These are phyloP conservation scores for Oostethus manadensis DNA, from an alignment of 2,113 vertebrate species.

Conservation along the genomic window DNA sequence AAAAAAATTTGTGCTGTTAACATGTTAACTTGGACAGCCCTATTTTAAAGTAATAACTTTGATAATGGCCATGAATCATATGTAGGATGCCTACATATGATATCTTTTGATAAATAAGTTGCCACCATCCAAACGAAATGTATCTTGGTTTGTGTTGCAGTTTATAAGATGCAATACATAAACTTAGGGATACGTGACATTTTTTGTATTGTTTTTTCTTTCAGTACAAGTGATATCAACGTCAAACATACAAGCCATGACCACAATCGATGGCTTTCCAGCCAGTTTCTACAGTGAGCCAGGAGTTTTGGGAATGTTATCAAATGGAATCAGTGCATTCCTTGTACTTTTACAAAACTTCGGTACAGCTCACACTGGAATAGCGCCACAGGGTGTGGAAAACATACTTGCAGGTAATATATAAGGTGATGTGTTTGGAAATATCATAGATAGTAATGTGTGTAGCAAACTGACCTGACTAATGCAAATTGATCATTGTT, in stretches of 20 bases:
- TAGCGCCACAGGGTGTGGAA: conserved; percentile 65
- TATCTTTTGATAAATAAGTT: too few relatives aligned
- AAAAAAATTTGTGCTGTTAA: too few relatives aligned
- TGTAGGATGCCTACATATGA: too few relatives aligned
- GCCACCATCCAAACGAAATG: too few relatives aligned
- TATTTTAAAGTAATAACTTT: too few relatives aligned
- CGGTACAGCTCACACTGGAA: conserved; percentile 57
- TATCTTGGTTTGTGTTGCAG: too few relatives aligned
- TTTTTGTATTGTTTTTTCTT: background rate
- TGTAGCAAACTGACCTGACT: background rate
- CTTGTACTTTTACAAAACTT: conserved; percentile 84
- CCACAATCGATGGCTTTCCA: conserved; percentile 72
- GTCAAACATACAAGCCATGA: conserved; percentile 56
- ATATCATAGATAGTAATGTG: background rate
- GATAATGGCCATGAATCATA: too few relatives aligned
- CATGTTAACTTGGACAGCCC: too few relatives aligned
- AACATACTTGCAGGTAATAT: conserved; percentile 80
- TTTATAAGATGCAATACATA: too few relatives aligned
- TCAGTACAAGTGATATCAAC: conserved; percentile 3
- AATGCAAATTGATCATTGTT: background rate
- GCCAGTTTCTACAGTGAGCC: conserved; percentile 88
- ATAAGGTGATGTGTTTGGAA: background rate
- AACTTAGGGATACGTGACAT: too few relatives aligned
- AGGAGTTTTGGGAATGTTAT: conserved; percentile 79
- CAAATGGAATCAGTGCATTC: conserved; percentile 85